Evolutionary conservation across 2,888 invertebrate species (phyloP), one percentile per base, ranked within the genome.

Genomic region (Pammene fasciana): DNA sequence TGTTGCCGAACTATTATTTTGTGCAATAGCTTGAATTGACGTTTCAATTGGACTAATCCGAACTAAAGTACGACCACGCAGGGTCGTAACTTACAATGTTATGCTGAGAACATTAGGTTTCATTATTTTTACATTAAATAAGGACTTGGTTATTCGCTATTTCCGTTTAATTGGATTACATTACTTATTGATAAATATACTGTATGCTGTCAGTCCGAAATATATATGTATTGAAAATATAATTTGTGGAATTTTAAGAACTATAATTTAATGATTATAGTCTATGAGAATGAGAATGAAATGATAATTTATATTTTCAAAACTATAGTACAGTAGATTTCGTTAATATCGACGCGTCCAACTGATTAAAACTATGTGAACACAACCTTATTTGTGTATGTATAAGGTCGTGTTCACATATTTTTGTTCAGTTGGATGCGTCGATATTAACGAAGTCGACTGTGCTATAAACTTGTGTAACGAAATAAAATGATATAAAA

Each of bases 1-100:
- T 70, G 68, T 38, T 65, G 65, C 60, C 46, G 55, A 60, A 65
- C 48, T 48, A 38, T 64, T 18, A 18, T 52, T 13, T 57, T 26
- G 14, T 68, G 48, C 41, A 38, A 34, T 55, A 68, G 55, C 38
- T 41, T 14, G 38, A 65, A 43, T 43, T 55, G 67, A 38, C 38
- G 38, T 36, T 65, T 34, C 26, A 65, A 65, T 38, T 34, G 34
- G 1, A 34, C 26, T 8, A 55, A 65, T 54, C 38, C 13, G n/a
- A n/a, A 52, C 52, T 52, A 41, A 52, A 52, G 50, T 52, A 18
- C 52, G 13, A 16, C 34, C 8, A 45, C 16, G 26, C 7, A 60
- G 13, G n/a, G 36, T 52, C 16, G 26, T 38, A 1, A 11, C 26
- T 38, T 4, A 50, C 9, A 7, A 48, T 18, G 13, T 9, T 8